Base-by-base conservation (phyloP, 2,888 invertebrate species). In the Drosophila neotestacea region DNA sequence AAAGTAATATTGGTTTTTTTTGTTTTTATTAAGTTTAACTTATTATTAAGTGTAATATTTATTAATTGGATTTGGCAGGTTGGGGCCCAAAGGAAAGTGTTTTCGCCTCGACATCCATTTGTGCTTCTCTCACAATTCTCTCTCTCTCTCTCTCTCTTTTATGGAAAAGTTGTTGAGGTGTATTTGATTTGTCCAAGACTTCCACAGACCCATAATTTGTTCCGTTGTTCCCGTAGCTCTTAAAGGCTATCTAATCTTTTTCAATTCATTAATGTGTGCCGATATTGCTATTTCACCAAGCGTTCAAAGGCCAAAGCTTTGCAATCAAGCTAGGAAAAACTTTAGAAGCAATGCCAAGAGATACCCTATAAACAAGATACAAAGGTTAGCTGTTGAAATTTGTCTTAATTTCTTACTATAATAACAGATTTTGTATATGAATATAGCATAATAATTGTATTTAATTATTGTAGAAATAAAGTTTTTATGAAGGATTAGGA, bases 61-160 rank as follows among this genome's bases (percentile, higher is more conserved):
- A 83, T 85, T 80, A 88, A 88, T 85, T 85, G 88, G 80, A 70
- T 77, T 81, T 65, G 68, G 38, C 62, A 62, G 73, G 34, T 46
- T 70, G 69, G 55, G 16, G 16, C 56, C 42, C 6, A 30, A 58
- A 30, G 39, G 81, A 79, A 85, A 76, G 80, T 65, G 47, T 47
- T 39, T 46, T 9, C n/a, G n/a, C 39, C n/a, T 38, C 28, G n/a
- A 22, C 42, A 1, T 4, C 41, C 22, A 6, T 32, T 55, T 44
- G 7, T 10, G n/a, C 10, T 6, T 27, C 54, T 59, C 47, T 62
- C 38, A 56, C 61, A 42, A 56, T 28, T 16, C 36, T 30, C 28
- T 30, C 4, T 46, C 9, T 9, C 22, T 22, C 22, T 22, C 22
- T 13, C 42, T 13, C 42, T 41, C 10, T 28, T n/a, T 28, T 38